Percentiles rank a stretch among this genome's conserved stretches.
These are phyloP conservation scores for Graptemys geographica DNA, from an alignment of 2,797 vertebrate species.

Conservation along the genomic window DNA sequence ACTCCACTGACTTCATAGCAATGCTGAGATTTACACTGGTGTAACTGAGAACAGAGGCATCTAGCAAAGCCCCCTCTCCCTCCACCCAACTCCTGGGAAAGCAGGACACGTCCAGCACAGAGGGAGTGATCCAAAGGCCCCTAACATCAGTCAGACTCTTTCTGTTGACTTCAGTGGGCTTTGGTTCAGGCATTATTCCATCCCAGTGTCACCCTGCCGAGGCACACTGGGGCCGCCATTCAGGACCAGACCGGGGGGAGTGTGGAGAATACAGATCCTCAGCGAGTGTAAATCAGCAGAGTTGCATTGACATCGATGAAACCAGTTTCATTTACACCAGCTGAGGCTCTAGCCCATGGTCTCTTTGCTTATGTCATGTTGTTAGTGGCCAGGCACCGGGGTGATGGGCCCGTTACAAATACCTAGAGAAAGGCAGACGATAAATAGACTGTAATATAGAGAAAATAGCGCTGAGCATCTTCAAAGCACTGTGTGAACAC, in stretches of 20 bases:
- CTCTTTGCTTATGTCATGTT: background rate
- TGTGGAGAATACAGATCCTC: background rate
- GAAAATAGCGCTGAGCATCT: background rate
- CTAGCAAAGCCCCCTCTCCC: background rate
- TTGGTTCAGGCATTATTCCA: background rate
- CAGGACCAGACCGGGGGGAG: background rate
- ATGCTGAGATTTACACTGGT: background rate
- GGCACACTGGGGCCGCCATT: background rate
- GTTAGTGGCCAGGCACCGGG: background rate
- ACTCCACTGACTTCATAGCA: background rate
- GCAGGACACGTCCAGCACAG: background rate
- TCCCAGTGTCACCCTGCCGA: background rate
- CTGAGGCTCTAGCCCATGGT: background rate
- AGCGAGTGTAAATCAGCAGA: background rate
- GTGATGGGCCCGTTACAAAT: background rate
- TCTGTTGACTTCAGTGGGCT: background rate
- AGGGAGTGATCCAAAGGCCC: background rate
- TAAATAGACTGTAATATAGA: background rate
- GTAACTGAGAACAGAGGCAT: background rate
- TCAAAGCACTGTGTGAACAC: background rate
- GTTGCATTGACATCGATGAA: background rate
- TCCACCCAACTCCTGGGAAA: background rate
- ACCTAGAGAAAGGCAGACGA: background rate
- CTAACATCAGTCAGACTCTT: background rate
- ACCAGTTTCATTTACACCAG: background rate